Evolutionary conservation across 1,140 invertebrate species (phyloP).

Genomic region (Calephelis virginiensis): DNA sequence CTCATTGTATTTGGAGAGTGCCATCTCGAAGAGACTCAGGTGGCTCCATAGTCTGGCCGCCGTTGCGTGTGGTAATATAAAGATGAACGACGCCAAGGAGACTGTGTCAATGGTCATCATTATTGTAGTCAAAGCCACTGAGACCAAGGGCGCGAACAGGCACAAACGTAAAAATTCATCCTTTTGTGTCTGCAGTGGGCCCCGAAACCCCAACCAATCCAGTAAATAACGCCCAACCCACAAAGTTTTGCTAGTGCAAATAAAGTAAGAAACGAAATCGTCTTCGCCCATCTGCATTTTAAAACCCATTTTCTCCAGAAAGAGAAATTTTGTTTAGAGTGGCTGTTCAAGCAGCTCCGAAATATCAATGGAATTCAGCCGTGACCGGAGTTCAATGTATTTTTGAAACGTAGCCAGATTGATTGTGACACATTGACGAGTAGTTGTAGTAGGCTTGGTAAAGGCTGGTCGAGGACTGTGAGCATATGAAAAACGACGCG

Average conservation of each 20-base stretch:
- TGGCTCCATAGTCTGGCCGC: slow-evolving; percentile 1
- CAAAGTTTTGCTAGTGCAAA: no score
- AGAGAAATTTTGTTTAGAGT: background rate
- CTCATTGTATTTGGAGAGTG: background rate
- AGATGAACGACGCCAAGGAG: background rate
- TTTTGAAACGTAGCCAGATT: background rate
- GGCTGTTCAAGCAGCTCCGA: background rate
- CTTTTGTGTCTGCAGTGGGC: background rate
- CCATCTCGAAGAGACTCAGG: background rate
- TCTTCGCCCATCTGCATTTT: no score
- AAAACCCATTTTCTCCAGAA: background rate
- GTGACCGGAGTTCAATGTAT: background rate
- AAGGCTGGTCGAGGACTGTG: background rate
- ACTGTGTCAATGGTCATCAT: background rate
- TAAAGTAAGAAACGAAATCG: no score
- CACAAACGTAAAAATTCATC: background rate
- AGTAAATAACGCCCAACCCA: background rate
- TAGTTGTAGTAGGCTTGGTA: background rate
- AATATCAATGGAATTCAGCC: background rate
- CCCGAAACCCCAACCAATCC: background rate
- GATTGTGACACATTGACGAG: background rate
- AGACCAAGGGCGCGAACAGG: background rate
- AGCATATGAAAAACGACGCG: background rate
- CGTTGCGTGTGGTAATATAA: background rate
- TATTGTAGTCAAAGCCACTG: background rate